Evolutionary conservation across 2,888 invertebrate species (phyloP).

Genomic region (Epiblema foenella): DNA sequence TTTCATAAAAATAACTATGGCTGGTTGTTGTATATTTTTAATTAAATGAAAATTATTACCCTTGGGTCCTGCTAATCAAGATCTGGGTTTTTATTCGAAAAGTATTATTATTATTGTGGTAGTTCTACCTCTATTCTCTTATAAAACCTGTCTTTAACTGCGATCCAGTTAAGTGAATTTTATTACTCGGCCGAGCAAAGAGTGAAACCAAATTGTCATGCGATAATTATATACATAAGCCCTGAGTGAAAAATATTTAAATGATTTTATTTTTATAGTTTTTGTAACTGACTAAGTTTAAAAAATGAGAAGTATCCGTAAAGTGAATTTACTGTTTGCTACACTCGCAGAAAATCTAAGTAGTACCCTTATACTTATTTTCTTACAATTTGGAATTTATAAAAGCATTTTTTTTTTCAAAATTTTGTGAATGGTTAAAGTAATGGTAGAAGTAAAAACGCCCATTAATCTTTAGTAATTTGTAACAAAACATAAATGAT

Average conservation of each 20-base stretch:
- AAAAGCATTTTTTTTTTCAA: no score
- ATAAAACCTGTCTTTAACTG: slow-evolving; percentile 6
- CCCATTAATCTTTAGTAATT: no score
- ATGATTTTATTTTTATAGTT: not conserved
- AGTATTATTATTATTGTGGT: not conserved
- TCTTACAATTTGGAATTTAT: no score
- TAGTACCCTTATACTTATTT: no score
- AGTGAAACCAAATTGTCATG: not conserved
- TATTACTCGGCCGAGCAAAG: not conserved
- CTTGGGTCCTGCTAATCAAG: not conserved
- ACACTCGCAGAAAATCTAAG: no score
- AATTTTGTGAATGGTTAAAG: no score
- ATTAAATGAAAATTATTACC: slow-evolving; percentile 34
- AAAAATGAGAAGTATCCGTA: no score
- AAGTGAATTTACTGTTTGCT: not conserved
- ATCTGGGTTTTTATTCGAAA: slow-evolving; percentile 9
- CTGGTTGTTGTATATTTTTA: slow-evolving; percentile 29
- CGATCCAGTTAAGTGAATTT: not conserved
- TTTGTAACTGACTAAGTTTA: not conserved
- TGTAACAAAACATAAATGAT: no score
- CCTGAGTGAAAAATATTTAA: no score
- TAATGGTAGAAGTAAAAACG: no score
- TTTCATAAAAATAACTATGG: slow-evolving; percentile 33
- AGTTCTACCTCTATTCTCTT: slow-evolving; percentile 4
- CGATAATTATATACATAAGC: not conserved